Conservation (phyloP, 2,888 invertebrate species). For the Meiosimyza platycephala region DNA sequence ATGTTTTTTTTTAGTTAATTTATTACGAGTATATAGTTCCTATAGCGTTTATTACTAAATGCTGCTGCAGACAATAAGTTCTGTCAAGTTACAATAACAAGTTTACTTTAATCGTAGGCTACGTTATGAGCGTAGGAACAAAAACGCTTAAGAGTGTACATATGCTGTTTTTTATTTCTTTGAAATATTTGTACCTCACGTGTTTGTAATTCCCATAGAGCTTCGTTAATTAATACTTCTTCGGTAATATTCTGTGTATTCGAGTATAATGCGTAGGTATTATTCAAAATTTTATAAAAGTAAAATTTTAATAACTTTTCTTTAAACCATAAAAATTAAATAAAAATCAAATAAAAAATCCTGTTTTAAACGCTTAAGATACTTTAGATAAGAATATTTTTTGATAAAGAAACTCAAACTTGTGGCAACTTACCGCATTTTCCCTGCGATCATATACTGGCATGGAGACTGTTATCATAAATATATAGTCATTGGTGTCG, state of each 20-base stretch:
- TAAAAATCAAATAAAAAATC: conserved; percentile 23
- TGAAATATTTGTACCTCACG: conserved; percentile 81
- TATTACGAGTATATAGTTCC: conserved; percentile 12
- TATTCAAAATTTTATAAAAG: conserved; percentile 38
- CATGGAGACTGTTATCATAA: conserved; percentile 94
- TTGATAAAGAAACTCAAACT: conserved; percentile 41
- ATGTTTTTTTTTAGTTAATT: not conserved
- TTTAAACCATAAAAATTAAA: conserved; percentile 34
- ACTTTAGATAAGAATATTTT: no score
- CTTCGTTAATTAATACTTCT: conserved; percentile 94
- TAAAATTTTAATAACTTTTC: conserved; percentile 15
- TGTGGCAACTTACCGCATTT: conserved; percentile 76
- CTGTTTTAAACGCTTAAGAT: not conserved
- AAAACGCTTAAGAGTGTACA: conserved; percentile 43
- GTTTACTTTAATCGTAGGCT: conserved; percentile 44
- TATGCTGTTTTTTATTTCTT: conserved; percentile 7
- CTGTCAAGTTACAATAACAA: conserved; percentile 21
- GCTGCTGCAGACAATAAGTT: conserved; percentile 9
- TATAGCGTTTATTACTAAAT: conserved; percentile 13
- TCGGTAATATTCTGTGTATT: conserved; percentile 88
- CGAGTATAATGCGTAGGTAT: conserved; percentile 64
- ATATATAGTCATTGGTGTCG: conserved; percentile 74
- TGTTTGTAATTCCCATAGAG: conserved; percentile 91
- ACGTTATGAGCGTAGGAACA: conserved; percentile 45
- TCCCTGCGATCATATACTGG: conserved; percentile 91